phyloP scores from a whole-genome alignment of 2,888 invertebrate species.

The Dicyrtomina minuta region DNA sequence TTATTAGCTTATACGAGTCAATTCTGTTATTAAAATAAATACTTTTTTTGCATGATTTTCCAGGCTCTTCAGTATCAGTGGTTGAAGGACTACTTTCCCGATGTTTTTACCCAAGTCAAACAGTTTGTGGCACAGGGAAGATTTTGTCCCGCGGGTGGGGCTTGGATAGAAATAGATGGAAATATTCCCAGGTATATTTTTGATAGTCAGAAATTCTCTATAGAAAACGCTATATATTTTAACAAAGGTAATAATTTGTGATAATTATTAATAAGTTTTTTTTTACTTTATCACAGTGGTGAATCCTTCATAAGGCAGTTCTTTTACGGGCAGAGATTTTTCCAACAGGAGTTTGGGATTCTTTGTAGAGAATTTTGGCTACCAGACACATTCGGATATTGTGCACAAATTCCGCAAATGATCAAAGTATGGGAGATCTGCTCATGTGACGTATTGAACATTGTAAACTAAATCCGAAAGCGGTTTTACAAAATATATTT shows the following conservation, averaged over 20 bases:
- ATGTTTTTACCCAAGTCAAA: constrained; percentile 57
- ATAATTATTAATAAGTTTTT: constrained; percentile 53
- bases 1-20: neutral
- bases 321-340: constrained; percentile 60
- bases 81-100: constrained; percentile 59
- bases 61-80: constrained; percentile 61
- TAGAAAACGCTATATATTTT: neutral
- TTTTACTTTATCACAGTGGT: too few species aligned
- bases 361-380: constrained; percentile 61
- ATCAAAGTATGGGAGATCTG: constrained; percentile 54
- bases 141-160: constrained; percentile 60
- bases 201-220: neutral
- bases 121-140: constrained; percentile 54
- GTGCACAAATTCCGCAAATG: constrained; percentile 61
- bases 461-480: too few species aligned
- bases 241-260: neutral
- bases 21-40: neutral
- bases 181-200: constrained; percentile 55
- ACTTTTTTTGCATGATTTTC: neutral
- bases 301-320: constrained; percentile 61
- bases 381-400: constrained; percentile 62
- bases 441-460: too few species aligned
- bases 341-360: constrained; percentile 58
- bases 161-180: constrained; percentile 61
- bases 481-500: too few species aligned